Conservation (phyloP, 2,797 vertebrate genomes). For the Gymnocypris eckloni region DNA sequence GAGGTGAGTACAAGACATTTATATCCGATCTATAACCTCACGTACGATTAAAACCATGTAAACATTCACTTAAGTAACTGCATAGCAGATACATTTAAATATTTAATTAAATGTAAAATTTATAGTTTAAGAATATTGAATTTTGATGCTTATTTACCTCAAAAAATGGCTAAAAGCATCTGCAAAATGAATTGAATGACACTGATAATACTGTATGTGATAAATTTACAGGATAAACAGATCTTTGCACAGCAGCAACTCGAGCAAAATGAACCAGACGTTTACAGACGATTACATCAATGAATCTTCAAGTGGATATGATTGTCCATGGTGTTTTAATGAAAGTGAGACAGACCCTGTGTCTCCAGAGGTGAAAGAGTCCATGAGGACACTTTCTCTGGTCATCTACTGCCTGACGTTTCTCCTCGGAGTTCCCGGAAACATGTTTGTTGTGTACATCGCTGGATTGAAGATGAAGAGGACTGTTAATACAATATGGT, state of each 20-base stretch:
- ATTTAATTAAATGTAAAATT: background rate
- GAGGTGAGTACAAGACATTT: background rate
- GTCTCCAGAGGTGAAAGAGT: background rate
- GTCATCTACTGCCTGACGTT: conserved; percentile 71
- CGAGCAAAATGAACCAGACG: background rate
- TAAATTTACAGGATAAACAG: background rate
- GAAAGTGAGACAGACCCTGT: background rate
- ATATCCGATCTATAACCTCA: background rate
- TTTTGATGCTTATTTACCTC: background rate
- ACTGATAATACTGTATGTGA: background rate
- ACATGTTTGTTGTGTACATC: conserved; percentile 83
- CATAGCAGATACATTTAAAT: background rate
- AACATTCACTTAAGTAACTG: background rate
- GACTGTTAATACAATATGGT: conserved; percentile 81
- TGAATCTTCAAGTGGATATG: background rate
- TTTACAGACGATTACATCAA: rapidly evolving
- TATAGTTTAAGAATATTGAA: background rate
- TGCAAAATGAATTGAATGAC: background rate
- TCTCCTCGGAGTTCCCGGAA: conserved; percentile 79
- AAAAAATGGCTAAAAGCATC: background rate
- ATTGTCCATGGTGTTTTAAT: rapidly evolving
- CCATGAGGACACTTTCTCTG: conserved; percentile 62
- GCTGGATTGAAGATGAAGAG: conserved; percentile 80
- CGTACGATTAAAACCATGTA: background rate
- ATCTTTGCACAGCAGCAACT: background rate